Evolutionary conservation across 2,888 invertebrate genomes (phyloP).

Genomic region (Augochlorella aurata): DNA sequence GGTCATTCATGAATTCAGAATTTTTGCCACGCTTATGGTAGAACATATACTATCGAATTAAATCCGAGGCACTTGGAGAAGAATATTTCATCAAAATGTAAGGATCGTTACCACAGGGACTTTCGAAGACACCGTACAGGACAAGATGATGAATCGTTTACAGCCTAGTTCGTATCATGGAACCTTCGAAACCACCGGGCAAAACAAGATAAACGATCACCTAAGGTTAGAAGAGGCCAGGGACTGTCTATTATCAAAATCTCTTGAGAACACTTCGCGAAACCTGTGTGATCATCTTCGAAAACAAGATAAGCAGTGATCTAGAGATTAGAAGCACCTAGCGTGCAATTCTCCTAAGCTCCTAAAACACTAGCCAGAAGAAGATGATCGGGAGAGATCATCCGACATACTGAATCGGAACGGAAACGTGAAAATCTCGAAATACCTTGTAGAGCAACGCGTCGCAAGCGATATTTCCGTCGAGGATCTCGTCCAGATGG

Average conservation of each 20-base stretch:
- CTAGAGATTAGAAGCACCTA: no score
- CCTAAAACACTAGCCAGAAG: no score
- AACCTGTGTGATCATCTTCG: background rate
- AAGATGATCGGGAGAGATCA: background rate
- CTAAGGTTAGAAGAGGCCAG: background rate
- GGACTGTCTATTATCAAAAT: background rate
- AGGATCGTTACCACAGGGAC: background rate
- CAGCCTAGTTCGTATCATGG: background rate
- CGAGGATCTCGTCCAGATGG: constrained; percentile 20
- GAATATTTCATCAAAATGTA: background rate
- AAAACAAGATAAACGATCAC: background rate
- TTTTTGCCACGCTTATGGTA: background rate
- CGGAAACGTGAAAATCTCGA: background rate
- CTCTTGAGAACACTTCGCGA: background rate
- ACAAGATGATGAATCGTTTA: background rate
- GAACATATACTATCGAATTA: background rate
- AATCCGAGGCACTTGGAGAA: background rate
- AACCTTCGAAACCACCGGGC: background rate
- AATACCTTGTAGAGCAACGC: constrained; percentile 32
- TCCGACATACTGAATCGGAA: background rate
- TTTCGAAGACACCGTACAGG: no score
- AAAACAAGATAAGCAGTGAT: no score
- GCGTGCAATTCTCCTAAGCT: no score
- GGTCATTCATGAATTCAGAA: background rate
- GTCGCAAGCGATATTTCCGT: constrained; percentile 5